A percentile compares a stretch with the other conserved stretches of the same genome.
Conservation (phyloP, 2,888 invertebrate genomes). For the Pterostichus niger region DNA sequence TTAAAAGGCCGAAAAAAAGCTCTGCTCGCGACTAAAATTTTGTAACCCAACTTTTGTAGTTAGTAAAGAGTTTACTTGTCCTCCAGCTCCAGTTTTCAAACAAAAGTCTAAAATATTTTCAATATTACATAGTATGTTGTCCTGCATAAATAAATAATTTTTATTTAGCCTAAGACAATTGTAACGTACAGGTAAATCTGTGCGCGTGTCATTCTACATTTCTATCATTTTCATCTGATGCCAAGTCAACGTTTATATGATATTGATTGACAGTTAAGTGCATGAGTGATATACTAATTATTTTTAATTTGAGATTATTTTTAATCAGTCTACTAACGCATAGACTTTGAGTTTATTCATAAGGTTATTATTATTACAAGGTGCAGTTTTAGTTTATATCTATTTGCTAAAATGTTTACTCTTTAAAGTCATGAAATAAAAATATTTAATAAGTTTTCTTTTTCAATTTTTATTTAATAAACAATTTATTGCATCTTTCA, state of each 20-base stretch:
- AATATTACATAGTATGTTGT: slow-evolving; percentile 50
- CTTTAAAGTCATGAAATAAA: slow-evolving; percentile 63
- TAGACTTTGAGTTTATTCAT: slow-evolving; percentile 58
- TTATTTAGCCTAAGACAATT: slow-evolving; percentile 55
- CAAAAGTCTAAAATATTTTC: slow-evolving; percentile 32
- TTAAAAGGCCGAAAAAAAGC: too few species aligned
- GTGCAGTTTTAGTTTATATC: slow-evolving; percentile 67
- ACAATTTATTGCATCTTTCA: slow-evolving; percentile 65
- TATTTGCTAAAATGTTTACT: slow-evolving; percentile 66
- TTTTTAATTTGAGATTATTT: slow-evolving; percentile 66
- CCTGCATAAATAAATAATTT: slow-evolving; percentile 44
- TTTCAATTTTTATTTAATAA: slow-evolving; percentile 63
- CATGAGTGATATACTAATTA: slow-evolving; percentile 67
- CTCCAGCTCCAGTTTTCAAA: slow-evolving; percentile 59
- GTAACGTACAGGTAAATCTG: not conserved
- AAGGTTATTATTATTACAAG: slow-evolving; percentile 63
- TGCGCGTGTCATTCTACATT: slow-evolving; percentile 4
- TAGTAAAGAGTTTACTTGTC: slow-evolving; percentile 60
- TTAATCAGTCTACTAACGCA: slow-evolving; percentile 65
- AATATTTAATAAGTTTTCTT: slow-evolving; percentile 63
- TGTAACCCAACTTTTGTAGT: slow-evolving; percentile 53
- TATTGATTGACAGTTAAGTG: slow-evolving; percentile 58
- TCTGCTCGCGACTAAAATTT: slow-evolving; percentile 34
- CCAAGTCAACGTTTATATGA: slow-evolving; percentile 49
- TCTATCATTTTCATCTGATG: slow-evolving; percentile 49